Conservation (phyloP, 2,113 vertebrate genomes). For the Pelusios castaneus region DNA sequence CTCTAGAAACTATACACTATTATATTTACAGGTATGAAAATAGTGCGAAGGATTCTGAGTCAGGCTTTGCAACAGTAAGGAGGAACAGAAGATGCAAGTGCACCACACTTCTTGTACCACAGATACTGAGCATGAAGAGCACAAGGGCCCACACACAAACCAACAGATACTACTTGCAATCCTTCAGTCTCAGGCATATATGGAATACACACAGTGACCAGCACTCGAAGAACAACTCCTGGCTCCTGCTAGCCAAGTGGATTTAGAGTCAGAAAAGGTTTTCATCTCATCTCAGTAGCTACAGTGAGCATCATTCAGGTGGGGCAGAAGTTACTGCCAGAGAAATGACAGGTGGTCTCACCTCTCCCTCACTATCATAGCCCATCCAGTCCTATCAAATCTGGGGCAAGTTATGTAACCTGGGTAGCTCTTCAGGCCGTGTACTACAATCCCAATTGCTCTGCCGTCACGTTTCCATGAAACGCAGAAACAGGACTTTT, state of each 20-base stretch:
- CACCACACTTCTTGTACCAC: not conserved
- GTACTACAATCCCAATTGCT: not conserved
- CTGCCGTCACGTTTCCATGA: not conserved
- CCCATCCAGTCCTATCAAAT: not conserved
- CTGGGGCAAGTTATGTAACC: not conserved
- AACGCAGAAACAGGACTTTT: not conserved
- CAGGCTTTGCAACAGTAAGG: too few relatives aligned
- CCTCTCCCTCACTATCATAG: not conserved
- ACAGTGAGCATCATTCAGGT: not conserved
- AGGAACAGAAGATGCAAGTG: not conserved
- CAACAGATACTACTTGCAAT: not conserved
- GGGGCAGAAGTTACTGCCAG: not conserved
- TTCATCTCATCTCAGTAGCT: not conserved
- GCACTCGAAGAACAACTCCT: not conserved
- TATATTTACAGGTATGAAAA: too few relatives aligned
- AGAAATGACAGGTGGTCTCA: not conserved
- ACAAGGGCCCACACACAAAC: not conserved
- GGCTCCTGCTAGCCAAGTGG: not conserved
- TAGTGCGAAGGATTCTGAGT: too few relatives aligned
- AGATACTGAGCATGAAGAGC: not conserved
- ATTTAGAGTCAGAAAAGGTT: not conserved
- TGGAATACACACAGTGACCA: not conserved
- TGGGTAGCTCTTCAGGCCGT: not conserved
- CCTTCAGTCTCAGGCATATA: not conserved
- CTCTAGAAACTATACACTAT: too few relatives aligned